Conservation (phyloP, 2,113 vertebrate genomes). For the cattle (Bos taurus) region ARS-UCD2.0 NC_037337.1:38058501-38059000, state of each 20-base stretch:
- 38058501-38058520: not conserved
- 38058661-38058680: not conserved
- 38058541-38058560: not conserved
- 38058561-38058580: not conserved
- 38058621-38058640: not conserved
- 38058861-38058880: not conserved
- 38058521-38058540: not conserved
- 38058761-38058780: not conserved
- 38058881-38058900: not conserved
- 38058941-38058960: not conserved
- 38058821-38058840: not conserved
- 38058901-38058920: not conserved
- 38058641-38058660: not conserved
- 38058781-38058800: not conserved
- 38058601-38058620: not conserved
- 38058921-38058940: constrained; percentile 4
- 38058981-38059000: not conserved
- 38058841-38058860: not conserved
- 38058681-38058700: not conserved
- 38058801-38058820: not conserved
- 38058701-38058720: not conserved
- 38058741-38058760: not conserved
- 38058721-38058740: not conserved
- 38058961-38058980: not conserved
- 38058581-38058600: not conserved